phyloP scores from a whole-genome alignment of 2,797 vertebrate species.

The Sternarchorhynchus goeldii region DNA sequence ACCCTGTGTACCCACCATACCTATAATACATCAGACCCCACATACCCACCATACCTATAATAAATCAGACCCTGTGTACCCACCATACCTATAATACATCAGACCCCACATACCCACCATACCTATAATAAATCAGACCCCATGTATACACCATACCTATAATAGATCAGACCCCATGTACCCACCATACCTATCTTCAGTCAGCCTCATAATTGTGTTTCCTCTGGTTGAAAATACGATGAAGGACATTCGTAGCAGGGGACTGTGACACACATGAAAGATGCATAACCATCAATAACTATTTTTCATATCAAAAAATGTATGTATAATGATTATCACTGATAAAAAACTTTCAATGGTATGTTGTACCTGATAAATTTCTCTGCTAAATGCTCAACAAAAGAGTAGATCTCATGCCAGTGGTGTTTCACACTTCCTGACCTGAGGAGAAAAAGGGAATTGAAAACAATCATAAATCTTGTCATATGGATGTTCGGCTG shows the following conservation, averaged over 20 bases:
- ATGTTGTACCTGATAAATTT: constrained; percentile 86
- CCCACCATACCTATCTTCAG: constrained; percentile 80
- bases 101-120: no score
- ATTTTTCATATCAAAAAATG: background rate
- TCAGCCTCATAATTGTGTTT: constrained; percentile 80
- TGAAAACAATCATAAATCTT: background rate
- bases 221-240: constrained; percentile 85
- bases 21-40: constrained; percentile 63
- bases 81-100: no score
- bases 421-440: constrained; percentile 91
- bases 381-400: constrained; percentile 86
- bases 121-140: background rate
- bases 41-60: background rate
- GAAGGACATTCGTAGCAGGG: constrained; percentile 89
- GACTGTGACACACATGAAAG: constrained; percentile 71
- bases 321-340: background rate
- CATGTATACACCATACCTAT: no score
- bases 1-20: constrained; percentile 58
- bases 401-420: constrained; percentile 87
- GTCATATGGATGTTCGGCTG: background rate
- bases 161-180: background rate
- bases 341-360: background rate
- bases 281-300: background rate
- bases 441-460: constrained; percentile 65
- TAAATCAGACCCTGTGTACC: no score